Evolutionary conservation across 1,140 invertebrate species (phyloP).

Genomic region (Phymorhynchus buccinoides): DNA sequence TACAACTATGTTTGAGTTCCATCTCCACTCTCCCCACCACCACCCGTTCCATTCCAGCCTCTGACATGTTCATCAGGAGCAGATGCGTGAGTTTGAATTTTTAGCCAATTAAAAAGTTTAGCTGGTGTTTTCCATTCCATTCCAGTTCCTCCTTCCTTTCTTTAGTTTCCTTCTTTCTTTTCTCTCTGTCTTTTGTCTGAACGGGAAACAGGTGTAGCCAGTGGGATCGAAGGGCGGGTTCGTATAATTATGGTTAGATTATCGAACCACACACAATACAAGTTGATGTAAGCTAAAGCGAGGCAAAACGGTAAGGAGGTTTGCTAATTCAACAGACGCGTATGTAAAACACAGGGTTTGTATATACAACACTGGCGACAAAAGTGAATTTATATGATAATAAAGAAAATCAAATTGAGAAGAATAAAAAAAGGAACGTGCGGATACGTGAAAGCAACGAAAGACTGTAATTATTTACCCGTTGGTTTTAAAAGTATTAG

Average conservation of each 20-base stretch:
- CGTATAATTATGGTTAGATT: neutral
- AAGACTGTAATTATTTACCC: no score
- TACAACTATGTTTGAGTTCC: no score
- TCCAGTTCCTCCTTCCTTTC: neutral
- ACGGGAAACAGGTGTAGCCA: no score
- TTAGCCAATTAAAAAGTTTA: conserved; percentile 3
- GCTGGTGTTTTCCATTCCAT: neutral
- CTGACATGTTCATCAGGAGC: neutral
- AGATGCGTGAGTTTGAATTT: neutral
- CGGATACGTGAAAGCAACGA: no score
- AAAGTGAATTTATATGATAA: neutral
- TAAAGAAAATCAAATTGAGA: neutral
- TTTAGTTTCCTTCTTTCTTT: neutral
- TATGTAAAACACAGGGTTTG: neutral
- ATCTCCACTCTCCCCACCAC: neutral
- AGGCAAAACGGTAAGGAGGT: no score
- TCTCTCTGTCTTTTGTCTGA: neutral
- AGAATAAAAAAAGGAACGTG: no score
- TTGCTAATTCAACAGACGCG: neutral
- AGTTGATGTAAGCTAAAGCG: neutral
- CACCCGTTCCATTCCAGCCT: neutral
- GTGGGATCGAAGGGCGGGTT: neutral
- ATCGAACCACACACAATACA: neutral
- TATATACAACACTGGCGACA: neutral
- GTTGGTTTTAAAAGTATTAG: no score